Percentiles rank a stretch among this genome's conserved stretches.
phyloP scores from a whole-genome alignment of 2,113 vertebrate species.

The Tachuris rubrigastra region DNA sequence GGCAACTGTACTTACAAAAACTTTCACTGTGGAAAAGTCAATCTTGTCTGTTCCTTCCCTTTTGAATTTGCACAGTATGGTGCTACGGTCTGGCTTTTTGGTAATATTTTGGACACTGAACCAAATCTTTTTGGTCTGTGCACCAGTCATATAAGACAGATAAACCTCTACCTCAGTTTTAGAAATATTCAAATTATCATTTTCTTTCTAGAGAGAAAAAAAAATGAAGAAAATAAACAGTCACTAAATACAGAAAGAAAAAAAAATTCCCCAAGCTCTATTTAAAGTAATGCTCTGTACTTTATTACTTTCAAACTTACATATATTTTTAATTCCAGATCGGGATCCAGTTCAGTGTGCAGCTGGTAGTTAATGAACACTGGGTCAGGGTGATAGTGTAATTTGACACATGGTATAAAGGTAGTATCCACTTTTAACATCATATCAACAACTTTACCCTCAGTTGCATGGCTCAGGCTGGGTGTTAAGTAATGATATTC shows the following conservation, averaged over 20 bases:
- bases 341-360: slow-evolving; percentile 69
- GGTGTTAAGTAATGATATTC: slow-evolving; percentile 72
- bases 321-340: slow-evolving; percentile 79
- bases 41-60: slow-evolving; percentile 63
- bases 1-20: slow-evolving; percentile 71
- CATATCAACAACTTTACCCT: slow-evolving; percentile 49
- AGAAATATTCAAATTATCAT: slow-evolving; percentile 82
- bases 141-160: slow-evolving; percentile 44
- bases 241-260: background rate
- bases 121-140: slow-evolving; percentile 37
- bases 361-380: slow-evolving; percentile 75
- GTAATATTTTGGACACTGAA: slow-evolving; percentile 76
- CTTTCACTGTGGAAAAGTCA: slow-evolving; percentile 68
- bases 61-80: slow-evolving; percentile 80
- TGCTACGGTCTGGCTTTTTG: slow-evolving; percentile 69
- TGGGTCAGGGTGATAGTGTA: slow-evolving; percentile 76
- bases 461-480: slow-evolving; percentile 59
- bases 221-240: background rate
- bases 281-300: background rate
- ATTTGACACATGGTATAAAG: slow-evolving; percentile 61
- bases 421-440: slow-evolving; percentile 71
- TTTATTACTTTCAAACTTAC: slow-evolving; percentile 59
- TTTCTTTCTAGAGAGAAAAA: slow-evolving; percentile 81
- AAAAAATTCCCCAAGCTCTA: background rate
- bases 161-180: slow-evolving; percentile 76